phyloP scores from a whole-genome alignment of 2,888 invertebrate species.

The Hylaea fasciaria region DNA sequence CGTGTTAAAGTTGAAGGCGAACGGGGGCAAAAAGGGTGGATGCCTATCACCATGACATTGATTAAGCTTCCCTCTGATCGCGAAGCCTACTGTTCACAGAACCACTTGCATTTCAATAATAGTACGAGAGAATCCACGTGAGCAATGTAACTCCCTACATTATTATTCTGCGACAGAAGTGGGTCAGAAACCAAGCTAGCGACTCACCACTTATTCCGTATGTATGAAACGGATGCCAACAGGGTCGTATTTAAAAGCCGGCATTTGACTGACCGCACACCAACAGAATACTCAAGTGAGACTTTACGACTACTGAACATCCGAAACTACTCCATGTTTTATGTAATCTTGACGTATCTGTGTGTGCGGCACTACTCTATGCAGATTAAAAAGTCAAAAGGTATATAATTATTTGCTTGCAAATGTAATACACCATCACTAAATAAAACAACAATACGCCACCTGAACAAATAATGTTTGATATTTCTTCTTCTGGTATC shows the following conservation, averaged over 20 bases:
- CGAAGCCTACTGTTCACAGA: too few species aligned
- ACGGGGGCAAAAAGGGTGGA: too few species aligned
- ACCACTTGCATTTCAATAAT: too few species aligned
- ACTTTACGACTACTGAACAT: constrained; percentile 46
- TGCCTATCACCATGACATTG: too few species aligned
- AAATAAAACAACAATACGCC: too few species aligned
- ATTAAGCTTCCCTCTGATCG: too few species aligned
- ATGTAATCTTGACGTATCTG: constrained; percentile 18
- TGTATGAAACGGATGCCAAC: constrained; percentile 72
- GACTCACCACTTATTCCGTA: constrained; percentile 68
- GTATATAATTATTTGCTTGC: too few species aligned
- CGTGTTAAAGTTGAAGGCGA: too few species aligned
- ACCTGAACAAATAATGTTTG: too few species aligned
- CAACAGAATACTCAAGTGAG: constrained; percentile 61
- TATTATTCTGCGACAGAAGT: constrained; percentile 45
- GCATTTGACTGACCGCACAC: constrained; percentile 69
- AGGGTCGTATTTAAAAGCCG: constrained; percentile 71
- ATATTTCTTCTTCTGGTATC: too few species aligned
- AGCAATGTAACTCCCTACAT: constrained; percentile 11
- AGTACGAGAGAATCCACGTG: constrained; percentile 2
- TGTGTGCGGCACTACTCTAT: neutral
- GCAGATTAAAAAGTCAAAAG: too few species aligned
- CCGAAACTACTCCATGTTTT: constrained; percentile 41
- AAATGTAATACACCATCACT: too few species aligned
- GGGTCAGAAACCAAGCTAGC: constrained; percentile 50